Conservation (phyloP, 2,113 vertebrate genomes). For the Antechinus flavipes region DNA sequence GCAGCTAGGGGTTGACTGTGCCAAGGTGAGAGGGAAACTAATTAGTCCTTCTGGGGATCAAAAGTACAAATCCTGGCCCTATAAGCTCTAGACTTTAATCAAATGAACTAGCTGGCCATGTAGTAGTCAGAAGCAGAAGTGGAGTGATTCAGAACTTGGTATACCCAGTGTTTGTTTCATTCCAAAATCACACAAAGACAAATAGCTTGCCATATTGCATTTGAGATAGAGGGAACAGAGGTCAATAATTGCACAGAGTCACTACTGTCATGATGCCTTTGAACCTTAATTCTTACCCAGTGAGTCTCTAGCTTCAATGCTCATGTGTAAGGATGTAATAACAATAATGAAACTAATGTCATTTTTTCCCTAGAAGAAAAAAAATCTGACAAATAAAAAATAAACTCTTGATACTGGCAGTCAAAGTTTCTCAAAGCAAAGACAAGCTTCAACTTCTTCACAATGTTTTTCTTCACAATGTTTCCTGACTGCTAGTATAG, state of each 20-base stretch:
- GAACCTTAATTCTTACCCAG: neutral
- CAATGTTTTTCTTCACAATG: neutral
- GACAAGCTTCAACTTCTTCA: neutral
- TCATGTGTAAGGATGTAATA: neutral
- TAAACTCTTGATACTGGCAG: neutral
- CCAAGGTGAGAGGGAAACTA: slow-evolving; percentile 40
- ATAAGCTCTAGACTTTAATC: neutral
- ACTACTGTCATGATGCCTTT: neutral
- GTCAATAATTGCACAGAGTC: neutral
- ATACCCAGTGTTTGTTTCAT: slow-evolving; percentile 15
- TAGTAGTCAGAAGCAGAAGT: neutral
- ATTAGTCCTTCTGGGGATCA: slow-evolving; percentile 61
- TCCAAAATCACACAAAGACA: neutral
- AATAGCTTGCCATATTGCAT: neutral
- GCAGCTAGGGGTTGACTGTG: neutral
- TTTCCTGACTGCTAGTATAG: neutral
- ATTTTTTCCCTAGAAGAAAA: neutral
- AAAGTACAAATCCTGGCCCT: neutral
- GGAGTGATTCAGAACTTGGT: slow-evolving; percentile 41
- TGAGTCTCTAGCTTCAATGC: neutral
- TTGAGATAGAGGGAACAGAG: slow-evolving; percentile 16
- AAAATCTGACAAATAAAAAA: neutral
- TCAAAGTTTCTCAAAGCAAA: neutral
- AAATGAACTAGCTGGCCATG: slow-evolving; percentile 12
- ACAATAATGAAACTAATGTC: slow-evolving; percentile 9